phyloP scores from a whole-genome alignment of 2,888 invertebrate genomes.

The Brenthis hecate region DNA sequence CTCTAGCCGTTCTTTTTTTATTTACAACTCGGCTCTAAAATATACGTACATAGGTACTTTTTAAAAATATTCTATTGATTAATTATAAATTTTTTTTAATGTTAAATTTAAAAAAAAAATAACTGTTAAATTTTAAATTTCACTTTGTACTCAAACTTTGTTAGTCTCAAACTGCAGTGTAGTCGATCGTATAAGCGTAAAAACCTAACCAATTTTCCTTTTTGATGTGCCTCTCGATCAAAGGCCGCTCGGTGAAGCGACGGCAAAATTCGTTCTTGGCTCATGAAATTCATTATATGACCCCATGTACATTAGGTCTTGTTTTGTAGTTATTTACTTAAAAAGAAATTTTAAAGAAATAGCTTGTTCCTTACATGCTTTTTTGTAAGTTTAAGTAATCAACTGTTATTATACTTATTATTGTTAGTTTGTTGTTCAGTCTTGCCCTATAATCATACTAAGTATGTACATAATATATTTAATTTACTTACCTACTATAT shows the following conservation, averaged over 20 bases:
- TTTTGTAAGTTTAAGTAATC: too few species aligned
- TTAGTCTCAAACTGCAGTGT: slow-evolving; percentile 24
- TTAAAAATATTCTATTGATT: too few species aligned
- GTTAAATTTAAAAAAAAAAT: too few species aligned
- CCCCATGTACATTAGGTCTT: slow-evolving; percentile 13
- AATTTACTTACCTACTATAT: too few species aligned
- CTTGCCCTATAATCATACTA: too few species aligned
- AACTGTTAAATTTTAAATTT: slow-evolving; percentile 9
- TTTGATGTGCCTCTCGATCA: slow-evolving; percentile 71
- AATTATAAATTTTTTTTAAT: too few species aligned
- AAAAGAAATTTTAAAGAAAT: not conserved
- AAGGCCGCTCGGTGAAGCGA: slow-evolving; percentile 61
- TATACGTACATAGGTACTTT: too few species aligned
- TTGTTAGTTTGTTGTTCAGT: too few species aligned
- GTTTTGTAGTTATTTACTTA: slow-evolving; percentile 11
- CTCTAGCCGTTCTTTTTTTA: too few species aligned
- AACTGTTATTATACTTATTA: too few species aligned
- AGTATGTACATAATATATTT: too few species aligned
- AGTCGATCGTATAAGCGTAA: slow-evolving; percentile 42
- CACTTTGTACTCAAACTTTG: slow-evolving; percentile 1
- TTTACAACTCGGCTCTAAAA: too few species aligned
- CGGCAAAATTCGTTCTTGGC: slow-evolving; percentile 59
- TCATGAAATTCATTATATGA: slow-evolving; percentile 54
- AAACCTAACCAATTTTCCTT: slow-evolving; percentile 73
- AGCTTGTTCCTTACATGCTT: not conserved